These are phyloP conservation scores for Eudyptes chrysolophus DNA, from an alignment of 2,113 vertebrate species.

Conservation along the genomic window DNA sequence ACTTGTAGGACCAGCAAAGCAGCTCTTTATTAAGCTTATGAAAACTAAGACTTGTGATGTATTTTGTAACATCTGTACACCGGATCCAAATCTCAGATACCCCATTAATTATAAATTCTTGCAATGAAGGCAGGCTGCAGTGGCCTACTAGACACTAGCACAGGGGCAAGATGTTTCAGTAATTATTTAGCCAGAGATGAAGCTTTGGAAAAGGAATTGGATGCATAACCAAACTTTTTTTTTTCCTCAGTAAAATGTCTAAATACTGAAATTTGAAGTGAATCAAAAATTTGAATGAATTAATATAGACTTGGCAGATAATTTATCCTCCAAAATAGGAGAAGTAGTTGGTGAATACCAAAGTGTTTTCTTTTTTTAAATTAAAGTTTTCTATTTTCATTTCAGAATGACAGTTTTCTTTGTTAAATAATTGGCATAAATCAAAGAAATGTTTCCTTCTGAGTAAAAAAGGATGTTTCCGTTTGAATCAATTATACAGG, in stretches of 20 bases:
- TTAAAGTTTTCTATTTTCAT: neutral
- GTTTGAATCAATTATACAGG: neutral
- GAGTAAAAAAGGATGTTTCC: neutral
- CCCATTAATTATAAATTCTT: neutral
- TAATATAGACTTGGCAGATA: neutral
- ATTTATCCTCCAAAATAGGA: neutral
- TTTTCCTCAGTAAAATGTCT: neutral
- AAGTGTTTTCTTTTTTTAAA: neutral
- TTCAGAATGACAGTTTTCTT: neutral
- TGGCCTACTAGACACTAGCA: neutral
- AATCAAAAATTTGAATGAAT: neutral
- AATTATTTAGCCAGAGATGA: neutral
- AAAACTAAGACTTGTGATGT: neutral
- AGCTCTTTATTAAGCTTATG: neutral
- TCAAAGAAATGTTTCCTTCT: neutral
- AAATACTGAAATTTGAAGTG: neutral
- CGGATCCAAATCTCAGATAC: neutral
- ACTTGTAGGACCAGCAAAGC: conserved; percentile 35
- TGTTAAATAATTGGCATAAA: neutral
- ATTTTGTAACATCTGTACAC: neutral
- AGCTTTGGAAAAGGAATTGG: neutral
- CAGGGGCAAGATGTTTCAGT: neutral
- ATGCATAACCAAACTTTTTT: neutral
- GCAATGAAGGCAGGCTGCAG: neutral
- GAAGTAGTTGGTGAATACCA: neutral